Evolutionary conservation across 2,113 vertebrate species (phyloP).

Genomic region (Maccullochella peelii): DNA sequence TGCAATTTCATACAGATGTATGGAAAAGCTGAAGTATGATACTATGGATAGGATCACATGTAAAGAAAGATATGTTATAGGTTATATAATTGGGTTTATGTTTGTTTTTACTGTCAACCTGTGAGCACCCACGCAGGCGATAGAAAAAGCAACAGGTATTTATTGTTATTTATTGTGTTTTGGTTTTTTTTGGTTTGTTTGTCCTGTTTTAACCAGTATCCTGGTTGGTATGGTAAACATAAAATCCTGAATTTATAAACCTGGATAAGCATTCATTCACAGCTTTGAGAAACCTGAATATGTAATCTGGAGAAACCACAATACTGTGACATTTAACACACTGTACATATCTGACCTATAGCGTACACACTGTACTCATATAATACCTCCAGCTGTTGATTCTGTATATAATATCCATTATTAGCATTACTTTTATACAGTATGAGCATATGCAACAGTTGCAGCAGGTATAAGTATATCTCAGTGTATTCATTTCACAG

Average conservation of each 20-base stretch:
- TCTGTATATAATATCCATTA: no score
- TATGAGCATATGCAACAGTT: no score
- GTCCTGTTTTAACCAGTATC: no score
- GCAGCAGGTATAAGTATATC: no score
- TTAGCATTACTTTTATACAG: no score
- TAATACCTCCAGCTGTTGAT: no score
- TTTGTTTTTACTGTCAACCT: background rate
- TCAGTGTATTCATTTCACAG: no score
- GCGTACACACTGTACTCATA: no score
- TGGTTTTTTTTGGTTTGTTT: background rate
- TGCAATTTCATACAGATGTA: background rate
- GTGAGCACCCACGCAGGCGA: background rate
- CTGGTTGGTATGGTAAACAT: no score
- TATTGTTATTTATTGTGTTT: background rate
- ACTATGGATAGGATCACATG: background rate
- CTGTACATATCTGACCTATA: no score
- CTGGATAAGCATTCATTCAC: no score
- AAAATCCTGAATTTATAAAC: background rate
- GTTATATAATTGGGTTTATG: background rate
- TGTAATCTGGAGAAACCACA: background rate
- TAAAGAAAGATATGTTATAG: background rate
- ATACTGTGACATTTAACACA: background rate
- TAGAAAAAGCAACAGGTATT: background rate
- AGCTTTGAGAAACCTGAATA: no score
- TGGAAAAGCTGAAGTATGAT: background rate